Evolutionary conservation across 2,797 vertebrate genomes (phyloP), one percentile per base, ranked within the genome.

Genomic region (Cossypha caffra): DNA sequence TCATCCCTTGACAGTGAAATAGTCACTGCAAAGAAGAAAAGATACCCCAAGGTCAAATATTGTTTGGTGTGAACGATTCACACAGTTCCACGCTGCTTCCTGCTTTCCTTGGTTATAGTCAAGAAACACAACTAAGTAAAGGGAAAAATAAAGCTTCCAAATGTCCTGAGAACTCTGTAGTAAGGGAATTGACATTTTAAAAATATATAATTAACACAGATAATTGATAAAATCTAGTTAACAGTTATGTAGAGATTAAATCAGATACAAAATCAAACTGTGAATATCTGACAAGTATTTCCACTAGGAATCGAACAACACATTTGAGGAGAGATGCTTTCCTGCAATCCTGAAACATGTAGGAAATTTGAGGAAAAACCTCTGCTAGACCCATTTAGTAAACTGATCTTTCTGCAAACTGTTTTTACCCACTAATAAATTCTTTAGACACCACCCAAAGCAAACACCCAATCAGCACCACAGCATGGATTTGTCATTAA

Each of bases 311-410:
- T 51, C 11, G n/a, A 91, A 48, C n/a, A 68, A 71, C 20, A 75
- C 9, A 40, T 62, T 72, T 93, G 58, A 94, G 84, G 37, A 77
- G 45, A 66, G 26, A 43, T 48, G 59, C 28, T 78, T 83, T 72
- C 45, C 58, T 87, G 52, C 50, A 80, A 66, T n/a, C 57, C 61
- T 63, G 64, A 91, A 83, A 54, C 0, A 0, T 28, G n/a, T 8
- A 66, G 67, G 47, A 74, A 75, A 64, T 66, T 24, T 78, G 62
- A 86, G 66, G 57, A 64, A 83, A 92, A 90, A 38, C 12, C 47
- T 85, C 92, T 92, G 76, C 51, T 92, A 91, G 79, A 95, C 3
- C 25, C 79, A 94, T 91, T 90, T 68, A 58, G 93, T 77, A 96
- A 95, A 72, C 66, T 62, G 76, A 95, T 93, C 83, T 50, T 93